Evolutionary conservation across 23 tunicate species (phyloP).

Genomic region (Ciona savignyi): DNA sequence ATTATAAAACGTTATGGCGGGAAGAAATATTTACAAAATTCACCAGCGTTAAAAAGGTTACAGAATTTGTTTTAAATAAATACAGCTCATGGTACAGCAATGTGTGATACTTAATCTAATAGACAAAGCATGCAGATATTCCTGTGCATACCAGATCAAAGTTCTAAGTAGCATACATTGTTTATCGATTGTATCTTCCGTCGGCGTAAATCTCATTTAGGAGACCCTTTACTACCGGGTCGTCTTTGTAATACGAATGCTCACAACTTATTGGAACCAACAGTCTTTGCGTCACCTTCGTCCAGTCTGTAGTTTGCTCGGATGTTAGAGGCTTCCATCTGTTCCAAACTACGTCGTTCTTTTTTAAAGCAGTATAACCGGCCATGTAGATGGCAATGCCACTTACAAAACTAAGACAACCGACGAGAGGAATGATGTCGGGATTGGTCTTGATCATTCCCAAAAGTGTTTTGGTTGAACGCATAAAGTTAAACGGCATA

Average conservation of each 20-base stretch:
- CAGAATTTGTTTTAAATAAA: too few species aligned
- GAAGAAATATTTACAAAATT: too few species aligned
- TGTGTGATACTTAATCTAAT: too few species aligned
- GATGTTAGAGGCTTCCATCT: neutral
- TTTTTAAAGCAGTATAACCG: neutral
- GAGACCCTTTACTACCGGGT: neutral
- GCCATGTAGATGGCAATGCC: neutral
- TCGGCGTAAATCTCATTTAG: neutral
- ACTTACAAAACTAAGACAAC: neutral
- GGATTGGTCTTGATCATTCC: neutral
- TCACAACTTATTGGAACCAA: neutral
- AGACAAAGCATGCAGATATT: too few species aligned
- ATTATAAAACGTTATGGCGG: too few species aligned
- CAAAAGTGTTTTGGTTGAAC: neutral
- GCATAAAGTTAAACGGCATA: neutral
- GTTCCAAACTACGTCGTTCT: neutral
- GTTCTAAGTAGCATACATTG: too few species aligned
- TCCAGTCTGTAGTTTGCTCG: neutral
- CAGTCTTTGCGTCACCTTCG: neutral
- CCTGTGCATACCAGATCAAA: too few species aligned
- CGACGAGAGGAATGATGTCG: neutral
- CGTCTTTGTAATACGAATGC: neutral
- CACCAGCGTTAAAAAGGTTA: too few species aligned
- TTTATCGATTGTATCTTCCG: neutral
- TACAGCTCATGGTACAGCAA: too few species aligned